These are phyloP conservation scores for Stegostoma tigrinum DNA, from an alignment of 2,113 vertebrate genomes.

Conservation along the genomic window DNA sequence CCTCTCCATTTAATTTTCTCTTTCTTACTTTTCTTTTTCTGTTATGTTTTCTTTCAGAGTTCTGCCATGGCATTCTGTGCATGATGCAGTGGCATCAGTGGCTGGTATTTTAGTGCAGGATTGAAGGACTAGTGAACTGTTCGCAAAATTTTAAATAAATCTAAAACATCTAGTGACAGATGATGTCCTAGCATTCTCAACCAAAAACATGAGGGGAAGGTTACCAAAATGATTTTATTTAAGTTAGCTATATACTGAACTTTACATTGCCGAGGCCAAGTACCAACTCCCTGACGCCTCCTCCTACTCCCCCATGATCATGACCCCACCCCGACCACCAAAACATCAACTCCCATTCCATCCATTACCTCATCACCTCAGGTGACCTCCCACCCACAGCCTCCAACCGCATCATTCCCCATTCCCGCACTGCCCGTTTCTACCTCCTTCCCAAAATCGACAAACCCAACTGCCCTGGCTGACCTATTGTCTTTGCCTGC, in stretches of 20 bases:
- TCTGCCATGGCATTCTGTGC: not conserved
- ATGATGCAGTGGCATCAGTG: not conserved
- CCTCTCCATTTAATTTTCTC: not conserved
- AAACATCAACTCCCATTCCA: too few species aligned
- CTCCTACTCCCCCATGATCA: too few species aligned
- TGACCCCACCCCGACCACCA: too few species aligned
- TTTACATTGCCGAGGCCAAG: too few species aligned
- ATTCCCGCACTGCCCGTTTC: too few species aligned
- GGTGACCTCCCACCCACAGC: too few species aligned
- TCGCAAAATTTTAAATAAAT: not conserved
- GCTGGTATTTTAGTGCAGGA: not conserved
- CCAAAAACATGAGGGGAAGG: not conserved
- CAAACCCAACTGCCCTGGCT: too few species aligned
- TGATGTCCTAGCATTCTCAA: not conserved
- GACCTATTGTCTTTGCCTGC: too few species aligned
- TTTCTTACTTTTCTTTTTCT: not conserved
- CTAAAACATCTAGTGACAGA: not conserved
- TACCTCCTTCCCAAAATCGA: too few species aligned
- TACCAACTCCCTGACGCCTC: too few species aligned
- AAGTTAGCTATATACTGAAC: not conserved
- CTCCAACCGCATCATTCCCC: too few species aligned
- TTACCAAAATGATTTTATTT: not conserved
- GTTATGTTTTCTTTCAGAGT: not conserved
- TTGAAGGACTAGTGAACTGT: not conserved
- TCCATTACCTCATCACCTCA: too few species aligned